A percentile compares a stretch with the other conserved stretches of the same genome.
phyloP scores from a whole-genome alignment of 1,140 invertebrate genomes.

The Chionoecetes opilio region DNA sequence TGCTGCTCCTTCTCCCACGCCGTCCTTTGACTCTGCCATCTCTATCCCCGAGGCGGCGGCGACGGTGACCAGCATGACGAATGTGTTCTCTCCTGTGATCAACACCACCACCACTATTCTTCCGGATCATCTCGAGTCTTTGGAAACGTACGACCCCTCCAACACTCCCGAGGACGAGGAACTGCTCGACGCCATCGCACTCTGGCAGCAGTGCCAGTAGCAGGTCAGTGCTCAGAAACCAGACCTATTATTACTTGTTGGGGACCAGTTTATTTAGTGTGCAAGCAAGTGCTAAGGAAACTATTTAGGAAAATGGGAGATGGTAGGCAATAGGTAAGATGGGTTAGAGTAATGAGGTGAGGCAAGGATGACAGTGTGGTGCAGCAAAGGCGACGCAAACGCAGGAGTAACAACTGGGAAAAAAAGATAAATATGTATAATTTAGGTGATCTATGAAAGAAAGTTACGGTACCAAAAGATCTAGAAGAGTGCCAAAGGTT shows the following conservation, averaged over 20 bases:
- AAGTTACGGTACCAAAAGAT: too few relatives aligned
- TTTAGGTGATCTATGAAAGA: too few relatives aligned
- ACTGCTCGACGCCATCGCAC: slow-evolving; percentile 81
- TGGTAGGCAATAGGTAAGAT: too few relatives aligned
- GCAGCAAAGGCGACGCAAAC: too few relatives aligned
- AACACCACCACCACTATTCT: slow-evolving; percentile 41
- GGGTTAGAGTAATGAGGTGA: too few relatives aligned
- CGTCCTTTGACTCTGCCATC: slow-evolving; percentile 67
- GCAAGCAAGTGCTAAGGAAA: too few relatives aligned
- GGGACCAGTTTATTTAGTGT: background rate
- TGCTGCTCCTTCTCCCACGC: slow-evolving; percentile 67
- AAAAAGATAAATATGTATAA: too few relatives aligned
- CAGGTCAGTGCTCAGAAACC: slow-evolving; percentile 59
- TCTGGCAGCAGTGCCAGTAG: slow-evolving; percentile 81
- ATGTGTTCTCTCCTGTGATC: slow-evolving; percentile 55
- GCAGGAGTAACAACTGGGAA: too few relatives aligned
- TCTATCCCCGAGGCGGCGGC: slow-evolving; percentile 64
- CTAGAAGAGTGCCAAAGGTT: too few relatives aligned
- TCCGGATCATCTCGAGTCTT: slow-evolving; percentile 38
- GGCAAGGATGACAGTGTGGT: too few relatives aligned
- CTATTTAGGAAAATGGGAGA: too few relatives aligned
- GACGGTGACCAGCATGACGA: slow-evolving; percentile 50
- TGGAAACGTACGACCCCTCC: slow-evolving; percentile 72
- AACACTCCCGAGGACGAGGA: slow-evolving; percentile 80
- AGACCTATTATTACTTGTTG: background rate